Evolutionary conservation across 35 echinoderm and acorn worm species (phyloP).

Genomic region (Heliocidaris erythrogramma): DNA sequence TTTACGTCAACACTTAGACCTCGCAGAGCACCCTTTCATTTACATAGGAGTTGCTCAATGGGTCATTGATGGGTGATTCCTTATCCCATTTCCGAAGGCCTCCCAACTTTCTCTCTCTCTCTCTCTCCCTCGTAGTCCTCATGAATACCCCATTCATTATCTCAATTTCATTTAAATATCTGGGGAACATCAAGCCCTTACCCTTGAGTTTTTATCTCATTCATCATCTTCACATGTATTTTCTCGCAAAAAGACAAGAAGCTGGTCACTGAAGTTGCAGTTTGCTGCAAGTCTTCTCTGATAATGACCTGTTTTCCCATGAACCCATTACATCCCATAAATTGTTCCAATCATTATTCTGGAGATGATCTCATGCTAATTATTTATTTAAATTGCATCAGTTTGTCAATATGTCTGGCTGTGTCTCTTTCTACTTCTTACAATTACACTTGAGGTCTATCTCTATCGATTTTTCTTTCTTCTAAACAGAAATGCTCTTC

Average conservation of each 20-base stretch:
- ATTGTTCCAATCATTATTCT: background rate
- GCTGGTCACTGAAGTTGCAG: background rate
- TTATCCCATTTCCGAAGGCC: background rate
- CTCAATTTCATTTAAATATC: background rate
- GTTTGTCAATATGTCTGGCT: background rate
- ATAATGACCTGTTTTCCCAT: background rate
- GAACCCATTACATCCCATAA: background rate
- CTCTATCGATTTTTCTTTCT: background rate
- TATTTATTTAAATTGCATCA: background rate
- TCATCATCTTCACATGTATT: background rate
- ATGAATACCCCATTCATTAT: conserved; percentile 9
- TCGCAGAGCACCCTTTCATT: background rate
- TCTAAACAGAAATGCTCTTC: background rate
- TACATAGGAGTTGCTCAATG: background rate
- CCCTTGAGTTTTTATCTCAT: background rate
- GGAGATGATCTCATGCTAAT: background rate
- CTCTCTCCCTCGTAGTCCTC: background rate
- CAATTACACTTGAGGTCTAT: background rate
- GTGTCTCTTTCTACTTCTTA: background rate
- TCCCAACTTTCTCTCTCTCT: background rate
- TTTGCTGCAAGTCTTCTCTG: background rate
- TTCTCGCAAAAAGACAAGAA: background rate
- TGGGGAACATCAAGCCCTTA: background rate
- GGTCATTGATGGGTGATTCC: conserved; percentile 8
- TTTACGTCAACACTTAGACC: background rate